Base-by-base conservation (phyloP, 2,888 invertebrate genomes). In the Autographa gamma region DNA sequence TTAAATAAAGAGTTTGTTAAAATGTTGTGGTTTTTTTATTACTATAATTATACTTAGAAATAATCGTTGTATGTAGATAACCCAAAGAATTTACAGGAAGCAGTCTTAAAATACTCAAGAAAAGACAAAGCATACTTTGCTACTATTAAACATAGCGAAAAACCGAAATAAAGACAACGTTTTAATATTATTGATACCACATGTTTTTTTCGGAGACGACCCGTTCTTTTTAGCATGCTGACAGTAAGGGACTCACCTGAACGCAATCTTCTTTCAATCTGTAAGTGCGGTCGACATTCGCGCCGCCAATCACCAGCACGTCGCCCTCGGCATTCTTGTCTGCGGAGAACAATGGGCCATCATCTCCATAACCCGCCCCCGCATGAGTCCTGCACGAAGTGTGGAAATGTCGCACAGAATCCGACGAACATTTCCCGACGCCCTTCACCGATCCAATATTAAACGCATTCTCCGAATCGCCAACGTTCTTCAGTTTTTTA, bases 291-390 rank as follows among this genome's bases (percentile, higher is more conserved):
- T 98, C 98, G 70, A 98, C 92, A 77, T 97, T 97, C 8, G 98
- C 97, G 5, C 98, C 98, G 0, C 98, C 98, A 74, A 98, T 96
- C 25, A 98, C 97, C 18, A 98, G 95, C 92, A 97, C 92, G 60
- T 93, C 93, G 0, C 89, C 91, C 16, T 84, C 77, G 14, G 74
- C 59, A 34, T 79, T 76, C 48, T 66, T 59, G n/a, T 66, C 63
- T 19, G 38, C 70, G 18, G 71, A 65, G 67, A 85, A 85, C 69
- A 87, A 73, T 65, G 86, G 86, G 68, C 64, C 65, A 69, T 85
- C 85, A 70, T 68, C 61, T 64, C 66, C 58, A 52, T 32, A 11
- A 6, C 11, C 11, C 54, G 25, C 59, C 63, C 71, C 41, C 34
- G 69, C 74, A 58, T 80, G 80, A 63, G 74, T 70, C 64, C 70